Evolutionary conservation across 2,888 invertebrate genomes (phyloP), one percentile per base, ranked within the genome.

Genomic region (Leptogaster cylindrica): DNA sequence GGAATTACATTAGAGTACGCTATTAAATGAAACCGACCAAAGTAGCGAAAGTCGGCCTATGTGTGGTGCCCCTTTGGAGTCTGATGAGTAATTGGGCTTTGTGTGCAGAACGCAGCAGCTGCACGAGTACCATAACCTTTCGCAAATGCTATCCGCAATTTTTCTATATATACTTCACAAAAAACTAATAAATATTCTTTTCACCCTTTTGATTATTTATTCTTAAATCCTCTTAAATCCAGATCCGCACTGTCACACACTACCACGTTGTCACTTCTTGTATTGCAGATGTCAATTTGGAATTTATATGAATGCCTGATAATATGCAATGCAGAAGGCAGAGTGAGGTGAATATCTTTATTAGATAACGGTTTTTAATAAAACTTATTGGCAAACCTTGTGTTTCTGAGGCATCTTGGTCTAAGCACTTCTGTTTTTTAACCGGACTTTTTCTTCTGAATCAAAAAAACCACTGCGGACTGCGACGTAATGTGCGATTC

Each of bases 11-110:
- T 23, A 4, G 10, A 10, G 5, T 55, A 33, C 18, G 36, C 12
- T 5, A 20, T 10, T 20, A 39, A 58, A 39, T 25, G 36, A 5
- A 50, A 64, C 64, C 16, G 48, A 64, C 64, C 64, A 27, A 23
- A 31, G 64, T 48, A 10, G 48, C 64, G 23, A 18, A 64, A 33
- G 4, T 31, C 4, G 46, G 46, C 23, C 23, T 64, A 18, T 64
- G 33, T 64, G 64, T 64, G 64, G 23, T 64, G 48, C 48, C 64
- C 64, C 64, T 20, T n/a, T 18, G 5, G 20, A 33, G 18, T 33
- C 27, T 25, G 33, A 64, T 48, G 18, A 48, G 20, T 23, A 46
- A 12, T 1, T 64, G 33, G 23, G 64, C 33, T 31, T 23, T 28
- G 46, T 48, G 25, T 14, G 23, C 31, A 27, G n/a, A n/a, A 33